Evolutionary conservation across 2,888 invertebrate genomes (phyloP).

Genomic region (Ferrisia virgata): DNA sequence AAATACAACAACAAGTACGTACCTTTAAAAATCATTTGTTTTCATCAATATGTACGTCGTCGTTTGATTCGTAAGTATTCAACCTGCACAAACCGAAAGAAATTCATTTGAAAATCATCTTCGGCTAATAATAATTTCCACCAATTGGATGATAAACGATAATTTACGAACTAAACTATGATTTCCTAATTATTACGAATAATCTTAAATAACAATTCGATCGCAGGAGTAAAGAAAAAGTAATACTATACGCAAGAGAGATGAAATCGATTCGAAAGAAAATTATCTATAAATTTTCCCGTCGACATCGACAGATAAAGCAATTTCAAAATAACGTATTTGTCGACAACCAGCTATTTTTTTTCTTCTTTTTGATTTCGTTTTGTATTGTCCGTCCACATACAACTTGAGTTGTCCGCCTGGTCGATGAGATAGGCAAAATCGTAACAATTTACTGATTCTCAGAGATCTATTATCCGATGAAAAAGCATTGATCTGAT

Average conservation of each 20-base stretch:
- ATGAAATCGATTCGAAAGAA: neutral
- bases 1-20: neutral
- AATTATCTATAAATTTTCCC: neutral
- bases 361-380: too few species aligned
- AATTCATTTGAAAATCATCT: neutral
- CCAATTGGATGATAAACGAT: neutral
- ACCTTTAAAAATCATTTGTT: neutral
- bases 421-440: too few species aligned
- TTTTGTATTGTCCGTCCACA: too few species aligned
- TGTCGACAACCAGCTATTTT: neutral
- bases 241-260: neutral
- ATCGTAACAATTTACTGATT: too few species aligned
- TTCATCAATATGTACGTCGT: neutral
- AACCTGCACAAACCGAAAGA: neutral
- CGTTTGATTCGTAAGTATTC: neutral
- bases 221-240: neutral
- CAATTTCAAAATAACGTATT: neutral
- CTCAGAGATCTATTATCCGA: too few species aligned
- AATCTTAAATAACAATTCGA: neutral
- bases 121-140: neutral
- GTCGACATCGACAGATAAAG: neutral
- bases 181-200: neutral
- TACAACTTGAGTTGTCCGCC: too few species aligned
- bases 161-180: neutral
- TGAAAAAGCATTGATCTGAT: too few species aligned